phyloP scores from a whole-genome alignment of 2,888 invertebrate genomes.

The Saturnia pavonia region DNA sequence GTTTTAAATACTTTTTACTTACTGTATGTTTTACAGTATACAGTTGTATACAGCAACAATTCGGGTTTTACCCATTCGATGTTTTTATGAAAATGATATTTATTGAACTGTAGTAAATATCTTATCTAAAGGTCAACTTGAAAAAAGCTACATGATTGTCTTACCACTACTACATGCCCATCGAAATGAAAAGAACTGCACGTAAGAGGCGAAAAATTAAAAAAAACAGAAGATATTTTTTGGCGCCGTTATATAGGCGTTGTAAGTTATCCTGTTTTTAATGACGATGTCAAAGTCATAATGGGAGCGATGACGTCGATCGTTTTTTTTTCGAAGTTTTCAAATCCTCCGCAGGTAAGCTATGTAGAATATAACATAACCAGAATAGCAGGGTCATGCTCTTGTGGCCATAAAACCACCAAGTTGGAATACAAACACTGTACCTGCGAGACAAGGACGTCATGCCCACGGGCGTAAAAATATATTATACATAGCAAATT shows the following conservation, averaged over 20 bases:
- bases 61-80: background rate
- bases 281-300: conserved; percentile 18
- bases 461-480: too few relatives aligned
- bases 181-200: background rate
- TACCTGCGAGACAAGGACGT: too few relatives aligned
- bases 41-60: too few relatives aligned
- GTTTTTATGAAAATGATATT: background rate
- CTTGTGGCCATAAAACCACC: background rate
- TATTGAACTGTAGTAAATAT: conserved; percentile 4
- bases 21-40: too few relatives aligned
- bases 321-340: background rate
- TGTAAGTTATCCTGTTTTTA: background rate
- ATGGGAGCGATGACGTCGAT: conserved; percentile 19
- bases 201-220: background rate
- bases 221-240: background rate
- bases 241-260: background rate
- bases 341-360: background rate
- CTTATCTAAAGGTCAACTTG: conserved; percentile 4
- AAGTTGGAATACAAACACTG: too few relatives aligned
- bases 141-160: background rate
- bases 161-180: background rate
- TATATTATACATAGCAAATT: too few relatives aligned
- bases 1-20: too few relatives aligned
- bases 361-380: background rate
- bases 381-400: background rate